A percentile compares a stretch with the other conserved stretches of the same genome.
These are phyloP conservation scores for Eucera pruinosa DNA, from an alignment of 2,888 invertebrate species.

Conservation along the genomic window DNA sequence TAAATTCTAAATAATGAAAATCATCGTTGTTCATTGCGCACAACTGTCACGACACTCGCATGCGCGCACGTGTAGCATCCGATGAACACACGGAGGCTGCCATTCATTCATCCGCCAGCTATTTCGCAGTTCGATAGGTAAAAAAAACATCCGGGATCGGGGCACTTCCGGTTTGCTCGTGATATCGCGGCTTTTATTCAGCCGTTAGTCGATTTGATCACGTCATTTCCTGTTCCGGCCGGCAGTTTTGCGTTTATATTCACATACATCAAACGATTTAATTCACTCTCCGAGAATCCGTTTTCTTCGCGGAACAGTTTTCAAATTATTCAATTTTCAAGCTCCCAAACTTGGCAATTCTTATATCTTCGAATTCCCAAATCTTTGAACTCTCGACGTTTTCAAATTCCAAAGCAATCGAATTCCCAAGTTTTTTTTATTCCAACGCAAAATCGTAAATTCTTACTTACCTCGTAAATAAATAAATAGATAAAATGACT, in stretches of 20 bases:
- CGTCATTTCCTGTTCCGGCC: conserved; percentile 60
- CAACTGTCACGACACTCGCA: neutral
- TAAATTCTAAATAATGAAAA: no score
- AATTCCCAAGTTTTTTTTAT: no score
- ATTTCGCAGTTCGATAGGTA: conserved; percentile 53
- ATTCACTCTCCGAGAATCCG: no score
- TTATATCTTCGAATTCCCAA: no score
- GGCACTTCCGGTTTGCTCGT: conserved; percentile 53
- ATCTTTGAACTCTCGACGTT: no score
- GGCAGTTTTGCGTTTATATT: conserved; percentile 9
- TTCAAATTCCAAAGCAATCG: no score
- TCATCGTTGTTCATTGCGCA: neutral
- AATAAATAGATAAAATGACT: no score
- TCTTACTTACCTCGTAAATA: no score
- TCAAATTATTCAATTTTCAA: no score
- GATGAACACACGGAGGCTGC: conserved; percentile 13
- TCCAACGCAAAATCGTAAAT: no score
- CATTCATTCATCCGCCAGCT: conserved; percentile 40
- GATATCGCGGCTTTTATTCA: conserved; percentile 48
- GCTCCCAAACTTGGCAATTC: no score
- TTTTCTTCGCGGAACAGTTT: no score
- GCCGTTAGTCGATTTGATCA: conserved; percentile 55
- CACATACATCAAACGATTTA: neutral
- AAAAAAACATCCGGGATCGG: conserved; percentile 66
- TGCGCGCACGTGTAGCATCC: neutral